Conservation (phyloP, 2,797 vertebrate species). For the Karalla daura region DNA sequence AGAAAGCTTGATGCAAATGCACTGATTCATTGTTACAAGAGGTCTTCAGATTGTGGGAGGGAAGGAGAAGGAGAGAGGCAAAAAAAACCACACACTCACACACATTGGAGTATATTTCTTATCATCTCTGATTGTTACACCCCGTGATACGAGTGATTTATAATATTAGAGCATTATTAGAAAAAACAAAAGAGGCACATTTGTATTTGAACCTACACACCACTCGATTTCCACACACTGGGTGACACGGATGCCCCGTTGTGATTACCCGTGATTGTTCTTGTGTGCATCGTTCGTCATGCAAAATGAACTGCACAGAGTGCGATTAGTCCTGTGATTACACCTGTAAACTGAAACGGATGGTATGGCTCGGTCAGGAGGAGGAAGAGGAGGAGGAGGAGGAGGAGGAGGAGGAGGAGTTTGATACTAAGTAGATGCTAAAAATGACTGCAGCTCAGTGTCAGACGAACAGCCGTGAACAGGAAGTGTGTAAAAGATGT, state of each 20-base stretch:
- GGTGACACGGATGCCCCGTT: conserved; percentile 10
- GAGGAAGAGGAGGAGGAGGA: conserved; percentile 16
- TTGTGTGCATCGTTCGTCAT: conserved; percentile 38
- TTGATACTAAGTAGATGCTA: background rate
- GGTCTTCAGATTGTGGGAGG: conserved; percentile 49
- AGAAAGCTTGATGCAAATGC: conserved; percentile 55
- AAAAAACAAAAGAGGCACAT: background rate
- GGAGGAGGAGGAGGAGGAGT: background rate
- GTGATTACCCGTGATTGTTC: conserved; percentile 61
- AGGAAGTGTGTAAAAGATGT: background rate
- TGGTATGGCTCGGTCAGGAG: conserved; percentile 20
- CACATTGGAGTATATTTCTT: conserved; percentile 1
- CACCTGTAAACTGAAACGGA: conserved; percentile 29
- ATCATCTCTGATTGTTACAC: conserved; percentile 7
- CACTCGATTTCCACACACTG: no score
- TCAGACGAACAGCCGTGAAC: conserved; percentile 14
- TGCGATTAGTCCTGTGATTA: conserved; percentile 62
- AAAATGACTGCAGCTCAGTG: conserved; percentile 6
- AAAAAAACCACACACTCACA: background rate
- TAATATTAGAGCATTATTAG: conserved; percentile 7
- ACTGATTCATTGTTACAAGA: conserved; percentile 56
- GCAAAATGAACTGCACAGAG: conserved; percentile 24
- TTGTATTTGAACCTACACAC: background rate
- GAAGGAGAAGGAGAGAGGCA: conserved; percentile 24
- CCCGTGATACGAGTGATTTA: background rate